These are phyloP conservation scores for Aphelenchoides fujianensis DNA, from an alignment of 1,140 invertebrate genomes.

Conservation along the genomic window DNA sequence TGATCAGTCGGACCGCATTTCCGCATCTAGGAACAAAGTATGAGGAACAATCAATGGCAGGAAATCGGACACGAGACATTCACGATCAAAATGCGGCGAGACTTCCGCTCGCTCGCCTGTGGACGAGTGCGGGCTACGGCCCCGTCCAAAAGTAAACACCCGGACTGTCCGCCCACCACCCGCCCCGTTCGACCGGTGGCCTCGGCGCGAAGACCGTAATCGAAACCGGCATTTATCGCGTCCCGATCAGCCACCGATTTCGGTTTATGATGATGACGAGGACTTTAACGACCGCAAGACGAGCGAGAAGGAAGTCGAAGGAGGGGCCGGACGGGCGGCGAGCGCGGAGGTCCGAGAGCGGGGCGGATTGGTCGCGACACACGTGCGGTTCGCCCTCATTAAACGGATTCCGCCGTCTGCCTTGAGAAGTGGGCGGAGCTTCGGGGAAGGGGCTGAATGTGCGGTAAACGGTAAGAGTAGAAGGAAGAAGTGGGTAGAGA, in stretches of 20 bases:
- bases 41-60: background rate
- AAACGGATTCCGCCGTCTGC: background rate
- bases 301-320: background rate
- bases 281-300: no score
- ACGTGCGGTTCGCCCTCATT: background rate
- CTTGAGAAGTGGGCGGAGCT: background rate
- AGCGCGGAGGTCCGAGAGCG: background rate
- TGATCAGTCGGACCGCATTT: background rate
- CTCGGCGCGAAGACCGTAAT: constrained; percentile 2
- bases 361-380: background rate
- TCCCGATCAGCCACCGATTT: background rate
- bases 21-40: background rate
- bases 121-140: no score
- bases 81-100: background rate
- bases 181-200: background rate
- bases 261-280: background rate
- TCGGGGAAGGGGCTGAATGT: background rate
- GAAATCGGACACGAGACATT: background rate
- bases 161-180: background rate
- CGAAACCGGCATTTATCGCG: background rate
- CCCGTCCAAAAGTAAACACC: background rate
- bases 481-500: no score
- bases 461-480: no score
- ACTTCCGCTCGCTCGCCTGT: no score
- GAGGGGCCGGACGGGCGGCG: background rate